A percentile compares a stretch with the other conserved stretches of the same genome.
Evolutionary conservation across 2,888 invertebrate species (phyloP).

Genomic region (Ischnura elegans): DNA sequence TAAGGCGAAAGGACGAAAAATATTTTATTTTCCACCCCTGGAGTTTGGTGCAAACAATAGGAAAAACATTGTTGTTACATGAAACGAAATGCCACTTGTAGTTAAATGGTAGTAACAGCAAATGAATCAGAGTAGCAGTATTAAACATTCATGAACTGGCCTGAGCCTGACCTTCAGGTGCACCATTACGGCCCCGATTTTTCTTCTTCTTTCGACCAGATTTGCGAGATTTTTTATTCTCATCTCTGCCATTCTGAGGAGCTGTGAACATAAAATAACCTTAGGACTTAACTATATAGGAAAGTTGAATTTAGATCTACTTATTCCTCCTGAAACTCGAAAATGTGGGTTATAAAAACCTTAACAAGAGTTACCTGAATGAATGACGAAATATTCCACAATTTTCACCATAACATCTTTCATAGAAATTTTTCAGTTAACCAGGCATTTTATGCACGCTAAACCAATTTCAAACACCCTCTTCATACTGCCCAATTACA

Average conservation of each 20-base stretch:
- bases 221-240: not conserved
- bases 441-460: too few relatives aligned
- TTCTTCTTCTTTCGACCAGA: not conserved
- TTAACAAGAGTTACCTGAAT: too few relatives aligned
- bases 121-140: not conserved
- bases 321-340: too few relatives aligned
- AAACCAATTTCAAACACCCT: too few relatives aligned
- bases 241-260: not conserved
- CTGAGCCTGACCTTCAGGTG: not conserved
- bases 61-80: not conserved
- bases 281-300: not conserved
- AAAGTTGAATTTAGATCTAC: too few relatives aligned
- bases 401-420: too few relatives aligned
- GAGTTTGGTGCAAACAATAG: not conserved
- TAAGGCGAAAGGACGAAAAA: too few relatives aligned
- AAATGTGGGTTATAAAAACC: too few relatives aligned
- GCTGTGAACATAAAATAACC: not conserved
- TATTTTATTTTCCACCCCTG: not conserved
- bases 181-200: not conserved
- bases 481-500: too few relatives aligned
- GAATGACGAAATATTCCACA: too few relatives aligned
- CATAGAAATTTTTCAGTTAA: too few relatives aligned
- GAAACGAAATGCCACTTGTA: not conserved
- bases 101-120: not conserved
- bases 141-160: not conserved